phyloP scores from a whole-genome alignment of 1,140 invertebrate species.

The Hylaeus anthracinus region DNA sequence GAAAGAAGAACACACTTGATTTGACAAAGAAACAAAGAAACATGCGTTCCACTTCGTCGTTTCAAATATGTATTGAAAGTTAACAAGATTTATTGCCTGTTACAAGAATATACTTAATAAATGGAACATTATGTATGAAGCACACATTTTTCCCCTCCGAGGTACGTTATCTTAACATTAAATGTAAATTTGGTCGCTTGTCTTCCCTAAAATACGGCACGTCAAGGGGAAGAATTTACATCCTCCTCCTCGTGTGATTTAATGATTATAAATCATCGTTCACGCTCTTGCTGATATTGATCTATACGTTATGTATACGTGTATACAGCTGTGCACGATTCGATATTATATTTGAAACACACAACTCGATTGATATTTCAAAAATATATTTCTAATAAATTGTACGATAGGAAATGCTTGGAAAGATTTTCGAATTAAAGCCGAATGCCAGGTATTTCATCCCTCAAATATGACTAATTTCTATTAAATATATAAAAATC shows the following conservation, averaged over 20 bases:
- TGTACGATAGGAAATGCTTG: background rate
- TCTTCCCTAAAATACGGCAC: background rate
- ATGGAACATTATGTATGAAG: no score
- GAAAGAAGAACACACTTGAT: no score
- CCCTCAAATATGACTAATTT: background rate
- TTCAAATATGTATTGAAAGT: no score
- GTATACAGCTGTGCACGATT: background rate
- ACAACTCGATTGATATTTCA: background rate
- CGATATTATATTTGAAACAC: background rate
- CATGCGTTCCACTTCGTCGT: no score
- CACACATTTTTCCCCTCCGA: no score
- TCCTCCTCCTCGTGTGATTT: slow-evolving; percentile 1
- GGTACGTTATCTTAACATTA: background rate
- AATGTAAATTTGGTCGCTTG: background rate
- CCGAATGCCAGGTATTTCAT: no score
- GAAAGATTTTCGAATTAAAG: background rate
- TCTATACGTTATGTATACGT: background rate
- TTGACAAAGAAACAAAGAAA: no score
- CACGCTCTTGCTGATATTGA: slow-evolving; percentile 10
- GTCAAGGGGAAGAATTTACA: background rate
- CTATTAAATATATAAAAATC: background rate
- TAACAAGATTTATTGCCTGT: no score
- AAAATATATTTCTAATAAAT: background rate
- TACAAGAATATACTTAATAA: no score
- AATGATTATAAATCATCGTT: slow-evolving; percentile 19